These are phyloP conservation scores for Lordiphosa andalusiaca DNA, from an alignment of 2,888 invertebrate species.

Conservation along the genomic window DNA sequence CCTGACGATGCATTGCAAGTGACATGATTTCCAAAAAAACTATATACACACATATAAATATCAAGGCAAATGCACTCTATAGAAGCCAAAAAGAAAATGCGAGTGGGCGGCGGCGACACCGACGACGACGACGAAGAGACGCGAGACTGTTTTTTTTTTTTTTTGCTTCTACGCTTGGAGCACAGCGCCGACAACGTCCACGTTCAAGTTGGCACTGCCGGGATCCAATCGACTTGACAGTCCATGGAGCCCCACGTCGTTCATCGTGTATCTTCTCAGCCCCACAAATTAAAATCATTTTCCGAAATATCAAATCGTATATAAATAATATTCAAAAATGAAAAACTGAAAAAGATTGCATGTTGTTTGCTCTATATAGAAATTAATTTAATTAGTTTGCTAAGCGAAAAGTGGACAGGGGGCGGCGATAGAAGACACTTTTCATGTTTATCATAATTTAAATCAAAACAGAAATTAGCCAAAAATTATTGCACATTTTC, in stretches of 20 bases:
- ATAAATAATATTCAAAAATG: slow-evolving; percentile 54
- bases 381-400: slow-evolving; percentile 53
- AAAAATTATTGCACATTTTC: slow-evolving; percentile 32
- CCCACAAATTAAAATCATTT: slow-evolving; percentile 42
- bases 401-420: background rate
- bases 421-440: slow-evolving; percentile 7
- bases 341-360: slow-evolving; percentile 29
- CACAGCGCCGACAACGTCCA: slow-evolving; percentile 55
- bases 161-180: slow-evolving; percentile 41
- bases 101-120: slow-evolving; percentile 55
- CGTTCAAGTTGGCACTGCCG: slow-evolving; percentile 64
- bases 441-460: slow-evolving; percentile 59
- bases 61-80: slow-evolving; percentile 19
- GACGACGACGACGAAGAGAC: slow-evolving; percentile 14
- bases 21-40: slow-evolving; percentile 70
- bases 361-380: slow-evolving; percentile 47
- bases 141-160: slow-evolving; percentile 22
- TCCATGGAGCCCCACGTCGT: slow-evolving; percentile 64
- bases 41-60: slow-evolving; percentile 31
- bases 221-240: slow-evolving; percentile 60
- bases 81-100: slow-evolving; percentile 19
- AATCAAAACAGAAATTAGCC: slow-evolving; percentile 65
- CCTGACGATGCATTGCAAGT: slow-evolving; percentile 54
- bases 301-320: slow-evolving; percentile 60
- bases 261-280: slow-evolving; percentile 18